These are phyloP conservation scores for Octomys mimax DNA, from an alignment of 2,797 vertebrate species.

Conservation along the genomic window DNA sequence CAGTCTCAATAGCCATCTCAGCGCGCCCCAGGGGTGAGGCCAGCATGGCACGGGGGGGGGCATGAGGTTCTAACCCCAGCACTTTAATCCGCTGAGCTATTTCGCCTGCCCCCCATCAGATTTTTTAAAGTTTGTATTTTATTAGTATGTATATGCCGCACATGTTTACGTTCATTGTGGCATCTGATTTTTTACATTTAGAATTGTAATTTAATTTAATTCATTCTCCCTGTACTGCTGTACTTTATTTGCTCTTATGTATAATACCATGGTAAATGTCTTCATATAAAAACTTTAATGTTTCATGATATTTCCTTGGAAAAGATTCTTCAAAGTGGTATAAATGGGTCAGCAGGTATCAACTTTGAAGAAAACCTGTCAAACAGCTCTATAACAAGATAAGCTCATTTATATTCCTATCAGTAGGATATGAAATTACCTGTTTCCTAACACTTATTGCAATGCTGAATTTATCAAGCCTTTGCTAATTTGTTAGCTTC, in stretches of 20 bases:
- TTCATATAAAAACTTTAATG: neutral
- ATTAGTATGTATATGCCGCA: neutral
- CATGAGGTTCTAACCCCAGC: too few species aligned
- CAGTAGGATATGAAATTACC: neutral
- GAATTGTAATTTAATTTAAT: slow-evolving; percentile 7
- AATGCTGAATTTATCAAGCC: slow-evolving; percentile 2
- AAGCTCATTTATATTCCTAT: neutral
- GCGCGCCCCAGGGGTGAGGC: too few species aligned
- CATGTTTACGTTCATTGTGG: neutral
- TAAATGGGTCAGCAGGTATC: neutral
- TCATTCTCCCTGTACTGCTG: neutral
- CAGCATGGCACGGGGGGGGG: too few species aligned
- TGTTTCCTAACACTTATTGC: neutral
- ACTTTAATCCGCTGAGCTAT: too few species aligned
- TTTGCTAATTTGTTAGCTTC: slow-evolving; percentile 35
- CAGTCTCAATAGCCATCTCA: too few species aligned
- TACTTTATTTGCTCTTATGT: slow-evolving; percentile 15
- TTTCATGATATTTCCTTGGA: slow-evolving; percentile 41
- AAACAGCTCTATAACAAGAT: neutral
- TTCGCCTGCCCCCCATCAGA: neutral
- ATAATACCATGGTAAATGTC: neutral
- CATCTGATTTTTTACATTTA: neutral
- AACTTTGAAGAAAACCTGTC: neutral
- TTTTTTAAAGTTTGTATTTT: neutral
- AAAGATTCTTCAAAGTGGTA: neutral